phyloP scores from a whole-genome alignment of 2,888 invertebrate species.

The Matsumyia berberina region DNA sequence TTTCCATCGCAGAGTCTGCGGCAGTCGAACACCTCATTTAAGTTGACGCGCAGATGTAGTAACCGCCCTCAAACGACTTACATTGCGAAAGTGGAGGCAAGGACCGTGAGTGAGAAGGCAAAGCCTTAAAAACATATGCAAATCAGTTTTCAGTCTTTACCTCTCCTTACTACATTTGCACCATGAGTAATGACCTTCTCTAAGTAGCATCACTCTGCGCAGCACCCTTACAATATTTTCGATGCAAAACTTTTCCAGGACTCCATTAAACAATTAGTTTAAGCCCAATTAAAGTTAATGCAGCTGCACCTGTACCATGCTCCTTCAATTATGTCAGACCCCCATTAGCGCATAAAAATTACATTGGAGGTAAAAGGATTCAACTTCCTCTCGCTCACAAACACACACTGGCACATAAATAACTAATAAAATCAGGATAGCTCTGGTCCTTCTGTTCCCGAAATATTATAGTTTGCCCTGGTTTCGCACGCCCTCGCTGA shows the following conservation, averaged over 20 bases:
- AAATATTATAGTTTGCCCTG: conserved; percentile 64
- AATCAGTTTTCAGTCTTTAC: no score
- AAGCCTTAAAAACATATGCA: no score
- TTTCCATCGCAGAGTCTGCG: no score
- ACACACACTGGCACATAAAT: conserved; percentile 32
- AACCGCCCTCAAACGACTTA: no score
- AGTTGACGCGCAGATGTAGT: no score
- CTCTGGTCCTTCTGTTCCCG: conserved; percentile 55
- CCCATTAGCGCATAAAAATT: conserved; percentile 50
- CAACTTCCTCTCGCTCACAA: conserved; percentile 9
- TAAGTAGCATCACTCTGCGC: neutral
- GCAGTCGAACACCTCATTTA: no score
- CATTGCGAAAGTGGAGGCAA: no score
- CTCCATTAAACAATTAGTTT: conserved; percentile 33
- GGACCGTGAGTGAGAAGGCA: no score
- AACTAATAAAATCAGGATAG: conserved; percentile 69
- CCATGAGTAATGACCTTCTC: neutral
- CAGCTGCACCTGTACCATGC: conserved; percentile 7
- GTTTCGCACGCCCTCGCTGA: conserved; percentile 37
- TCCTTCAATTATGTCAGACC: conserved; percentile 32
- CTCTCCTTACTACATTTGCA: no score
- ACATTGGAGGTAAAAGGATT: conserved; percentile 30
- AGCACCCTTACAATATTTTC: neutral
- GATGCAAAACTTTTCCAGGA: neutral
- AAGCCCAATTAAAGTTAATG: conserved; percentile 36